Conservation (phyloP, 2,797 vertebrate species). For the Neopelma chrysocephalum region DNA sequence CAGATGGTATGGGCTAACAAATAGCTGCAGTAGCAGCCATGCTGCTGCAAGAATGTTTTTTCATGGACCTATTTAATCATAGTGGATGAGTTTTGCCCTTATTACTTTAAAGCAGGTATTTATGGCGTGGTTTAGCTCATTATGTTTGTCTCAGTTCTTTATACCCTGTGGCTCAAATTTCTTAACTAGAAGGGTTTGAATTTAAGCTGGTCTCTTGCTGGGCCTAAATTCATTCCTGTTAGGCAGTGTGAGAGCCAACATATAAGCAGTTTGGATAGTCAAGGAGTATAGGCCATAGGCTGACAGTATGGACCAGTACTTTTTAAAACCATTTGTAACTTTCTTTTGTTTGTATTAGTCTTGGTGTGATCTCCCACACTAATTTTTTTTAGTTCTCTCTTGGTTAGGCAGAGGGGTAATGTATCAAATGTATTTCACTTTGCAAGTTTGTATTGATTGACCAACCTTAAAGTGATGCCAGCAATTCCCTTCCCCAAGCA, state of each 20-base stretch:
- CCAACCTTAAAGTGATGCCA: not conserved
- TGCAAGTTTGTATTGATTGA: not conserved
- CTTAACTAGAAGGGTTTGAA: not conserved
- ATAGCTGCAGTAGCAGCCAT: not conserved
- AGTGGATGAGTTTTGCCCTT: not conserved
- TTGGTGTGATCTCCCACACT: not conserved
- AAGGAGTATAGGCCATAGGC: not conserved
- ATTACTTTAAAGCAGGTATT: not conserved
- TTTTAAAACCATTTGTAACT: not conserved
- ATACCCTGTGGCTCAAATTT: not conserved
- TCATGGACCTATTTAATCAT: not conserved
- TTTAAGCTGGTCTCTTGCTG: not conserved
- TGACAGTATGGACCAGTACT: not conserved
- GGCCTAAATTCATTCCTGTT: not conserved
- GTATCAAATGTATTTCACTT: not conserved
- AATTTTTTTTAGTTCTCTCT: not conserved
- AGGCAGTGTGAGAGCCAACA: not conserved
- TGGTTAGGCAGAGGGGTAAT: not conserved
- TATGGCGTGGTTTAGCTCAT: not conserved
- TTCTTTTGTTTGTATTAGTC: not conserved
- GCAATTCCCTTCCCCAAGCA: not conserved
- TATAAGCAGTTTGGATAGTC: not conserved
- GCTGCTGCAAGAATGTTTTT: not conserved
- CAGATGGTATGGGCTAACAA: constrained; percentile 7
- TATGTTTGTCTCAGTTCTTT: not conserved